Evolutionary conservation across 1,140 invertebrate genomes (phyloP), one percentile per base, ranked within the genome.

Genomic region (Adelges cooleyi): DNA sequence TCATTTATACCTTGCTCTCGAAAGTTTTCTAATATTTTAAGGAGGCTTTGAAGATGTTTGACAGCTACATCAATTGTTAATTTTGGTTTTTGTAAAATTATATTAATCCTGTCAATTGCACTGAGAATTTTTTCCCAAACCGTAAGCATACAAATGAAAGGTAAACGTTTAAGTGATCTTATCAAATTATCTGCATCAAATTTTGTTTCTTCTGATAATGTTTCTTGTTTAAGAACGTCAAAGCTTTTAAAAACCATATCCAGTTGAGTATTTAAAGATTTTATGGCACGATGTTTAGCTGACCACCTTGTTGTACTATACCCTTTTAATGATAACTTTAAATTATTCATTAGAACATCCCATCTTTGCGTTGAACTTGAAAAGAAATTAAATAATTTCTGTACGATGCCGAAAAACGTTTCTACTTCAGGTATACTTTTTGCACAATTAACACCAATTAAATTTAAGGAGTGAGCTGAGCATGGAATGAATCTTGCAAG

Each of bases 381-480:
- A 56, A 56, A 56, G 3, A 42, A 25, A 56, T 56, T 42, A 42
- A 56, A 56, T 56, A 56, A 42, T 25, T 56, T 56, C 9, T 56
- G 52, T 42, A 56, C 4, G 5, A 25, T 42, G 15, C 33, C 52
- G 15, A 56, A 56, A 54, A 23, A 56, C 9, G 13, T 54, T 54
- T 54, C 10, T 44, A 44, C 67, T 65, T 56, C 18, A 9, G 49
- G 33, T 67, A 67, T 68, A 42, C 29, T 66, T 66, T 71, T 54
- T 65, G 67, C 68, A 46, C 68, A 56, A 51, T 59, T n/a, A 17
- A 50, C 65, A 29, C 46, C 49, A 11, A 33, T 25, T 15, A 51
- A 36, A 66, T 66, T 66, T 22, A 54, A 50, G 15, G 22, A 46
- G 51, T 69, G 62, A 18, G 18, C 49, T 20, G 23, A 15, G 46